Base-by-base conservation (phyloP, 2,797 vertebrate species). In the Gastrophryne carolinensis region DNA sequence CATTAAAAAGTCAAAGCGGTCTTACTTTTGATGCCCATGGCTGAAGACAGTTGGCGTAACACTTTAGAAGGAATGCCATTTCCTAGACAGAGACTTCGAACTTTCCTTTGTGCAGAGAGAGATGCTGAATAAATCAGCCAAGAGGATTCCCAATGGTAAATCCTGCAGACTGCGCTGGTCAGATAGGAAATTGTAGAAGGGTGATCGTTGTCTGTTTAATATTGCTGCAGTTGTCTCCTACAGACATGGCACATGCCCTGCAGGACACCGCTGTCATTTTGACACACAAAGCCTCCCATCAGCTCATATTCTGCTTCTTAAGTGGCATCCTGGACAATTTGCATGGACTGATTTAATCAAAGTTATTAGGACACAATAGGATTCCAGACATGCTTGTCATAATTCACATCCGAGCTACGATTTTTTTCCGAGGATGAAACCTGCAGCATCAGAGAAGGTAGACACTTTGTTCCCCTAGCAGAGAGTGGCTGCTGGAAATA, bases 11-110 rank as follows among this genome's bases (percentile, higher is more conserved):
- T n/a, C n/a, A n/a, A n/a, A n/a, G n/a, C n/a, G n/a, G n/a, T n/a
- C n/a, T n/a, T n/a, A n/a, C n/a, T 98, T 99, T 99, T 87, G 97
- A 97, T 88, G 97, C 96, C 97, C 97, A 99, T 26, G 97, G 97
- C 82, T 98, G 97, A 89, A 99, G 92, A 90, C 97, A 99, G 93
- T 98, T 98, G 94, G 97, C 96, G 76, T 99, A 99, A 93, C 97
- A 98, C 89, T 96, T 96, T 84, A 98, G 94, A 80, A 98, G 97
- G 93, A 99, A 99, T 94, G 97, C 97, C 97, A 99, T 99, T 93
- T 95, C 87, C 89, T 84, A 85, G 73, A 79, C 79, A 90, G 84
- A 83, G 81, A 86, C 83, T 21, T 85, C 86, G 17, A 13, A 92
- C 90, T 94, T 95, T 92, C 90, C 87, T 90, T 89, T 90, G 82